Evolutionary conservation across 2,797 vertebrate genomes (phyloP), one percentile per base, ranked within the genome.

Genomic region (Etheostoma nigrum): DNA sequence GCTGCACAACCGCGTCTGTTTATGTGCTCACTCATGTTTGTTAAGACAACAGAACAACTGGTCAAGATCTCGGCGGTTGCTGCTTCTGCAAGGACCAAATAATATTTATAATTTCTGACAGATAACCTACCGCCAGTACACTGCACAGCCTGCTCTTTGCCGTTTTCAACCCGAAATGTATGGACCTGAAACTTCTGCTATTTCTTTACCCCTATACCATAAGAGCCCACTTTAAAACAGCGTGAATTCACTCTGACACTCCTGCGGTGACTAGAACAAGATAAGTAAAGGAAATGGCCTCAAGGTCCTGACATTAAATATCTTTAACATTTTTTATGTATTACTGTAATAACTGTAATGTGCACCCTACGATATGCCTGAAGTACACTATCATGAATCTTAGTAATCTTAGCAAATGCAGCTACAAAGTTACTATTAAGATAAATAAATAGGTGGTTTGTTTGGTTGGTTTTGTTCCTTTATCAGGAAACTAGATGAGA

Each of bases 81-180:
- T 51, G 27, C 58, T 80, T 81, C 63, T 83, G 79, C 74, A 61
- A 72, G 25, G 59, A 40, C 66, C n/a, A 1, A 85, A 91, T 79
- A 89, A 91, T 90, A 89, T 94, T 92, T 91, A 88, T 16, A 79
- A 83, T 78, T 42, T 88, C 76, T 91, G 92, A 87, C 86, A 92
- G 83, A 86, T 89, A 82, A 82, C 67, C 60, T 14, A 81, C 68
- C 83, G 62, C 71, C 42, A 82, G 65, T 68, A 69, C 87, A 88
- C 84, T 78, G 65, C 89, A 90, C 84, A 83, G 86, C 69, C 77
- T 36, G 82, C 72, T 77, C 76, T 67, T 2, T 51, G 78, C 77
- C 18, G 69, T 9, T 61, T 75, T 84, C 72, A 71, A 55, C 23
- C 57, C 1, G 11, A 52, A 75, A 75, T 93, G 84, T 88, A 90